Conservation (phyloP, 2,888 invertebrate genomes). For the Cephus sareptanus region DNA sequence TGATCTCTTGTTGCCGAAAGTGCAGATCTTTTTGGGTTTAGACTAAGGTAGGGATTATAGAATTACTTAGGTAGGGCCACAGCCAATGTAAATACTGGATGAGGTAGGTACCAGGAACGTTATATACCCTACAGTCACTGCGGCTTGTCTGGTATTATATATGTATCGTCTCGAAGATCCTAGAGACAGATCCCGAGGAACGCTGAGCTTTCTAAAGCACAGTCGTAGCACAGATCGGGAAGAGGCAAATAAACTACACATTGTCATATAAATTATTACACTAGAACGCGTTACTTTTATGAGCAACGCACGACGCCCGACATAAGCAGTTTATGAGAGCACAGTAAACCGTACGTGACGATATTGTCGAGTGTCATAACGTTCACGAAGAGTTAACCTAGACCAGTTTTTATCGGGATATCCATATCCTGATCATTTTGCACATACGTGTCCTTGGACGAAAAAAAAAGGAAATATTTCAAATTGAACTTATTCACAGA, state of each 20-base stretch:
- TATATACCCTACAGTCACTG: constrained; percentile 16
- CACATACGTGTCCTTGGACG: not conserved
- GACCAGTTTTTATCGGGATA: not conserved
- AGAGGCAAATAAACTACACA: not conserved
- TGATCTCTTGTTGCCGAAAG: not conserved
- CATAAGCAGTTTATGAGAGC: constrained; percentile 33
- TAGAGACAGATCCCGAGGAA: not conserved
- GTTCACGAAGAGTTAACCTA: not conserved
- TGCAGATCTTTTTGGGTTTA: not conserved
- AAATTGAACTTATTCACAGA: no score
- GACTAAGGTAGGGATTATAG: constrained; percentile 18
- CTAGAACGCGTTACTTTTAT: constrained; percentile 49
- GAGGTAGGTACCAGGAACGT: constrained; percentile 23
- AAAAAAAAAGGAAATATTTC: not conserved
- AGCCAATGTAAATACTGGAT: constrained; percentile 27
- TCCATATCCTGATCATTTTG: not conserved
- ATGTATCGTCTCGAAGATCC: no score
- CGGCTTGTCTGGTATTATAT: not conserved
- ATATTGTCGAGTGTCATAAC: constrained; percentile 37
- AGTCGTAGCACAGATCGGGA: not conserved
- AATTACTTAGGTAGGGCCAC: constrained; percentile 15
- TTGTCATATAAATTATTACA: constrained; percentile 39
- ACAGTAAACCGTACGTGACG: constrained; percentile 38
- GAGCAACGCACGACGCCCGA: constrained; percentile 32
- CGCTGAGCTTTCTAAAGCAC: not conserved